These are phyloP conservation scores for Cyclopterus lumpus DNA, from an alignment of 2,797 vertebrate genomes.

Conservation along the genomic window DNA sequence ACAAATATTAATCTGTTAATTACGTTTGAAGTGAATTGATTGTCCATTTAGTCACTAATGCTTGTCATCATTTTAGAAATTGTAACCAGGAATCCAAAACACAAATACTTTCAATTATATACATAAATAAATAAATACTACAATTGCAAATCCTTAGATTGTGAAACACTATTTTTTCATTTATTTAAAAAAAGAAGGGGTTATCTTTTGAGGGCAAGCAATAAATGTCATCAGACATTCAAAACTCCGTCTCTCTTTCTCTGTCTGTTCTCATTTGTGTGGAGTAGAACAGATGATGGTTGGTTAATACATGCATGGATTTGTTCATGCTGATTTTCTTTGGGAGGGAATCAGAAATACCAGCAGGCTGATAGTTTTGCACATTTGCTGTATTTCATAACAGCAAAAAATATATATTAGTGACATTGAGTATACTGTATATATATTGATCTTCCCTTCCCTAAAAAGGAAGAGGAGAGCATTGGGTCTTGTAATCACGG, in stretches of 20 bases:
- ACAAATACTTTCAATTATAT: neutral
- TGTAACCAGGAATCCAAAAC: no score
- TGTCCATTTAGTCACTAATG: neutral
- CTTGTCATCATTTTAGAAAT: neutral
- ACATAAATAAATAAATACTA: no score
- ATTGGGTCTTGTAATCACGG: neutral
- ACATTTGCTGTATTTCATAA: neutral
- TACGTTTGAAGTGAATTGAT: neutral
- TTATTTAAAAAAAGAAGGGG: no score
- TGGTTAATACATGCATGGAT: no score
- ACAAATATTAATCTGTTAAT: neutral
- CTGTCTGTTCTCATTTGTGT: no score
- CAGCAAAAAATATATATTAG: no score
- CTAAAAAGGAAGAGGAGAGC: neutral
- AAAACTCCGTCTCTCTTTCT: no score
- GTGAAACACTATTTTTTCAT: no score
- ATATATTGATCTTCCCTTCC: neutral
- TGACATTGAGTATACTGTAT: neutral
- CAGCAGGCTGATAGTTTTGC: neutral
- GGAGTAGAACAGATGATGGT: no score
- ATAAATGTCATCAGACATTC: no score
- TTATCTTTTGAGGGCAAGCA: no score
- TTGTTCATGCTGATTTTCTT: neutral
- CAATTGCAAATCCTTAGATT: no score
- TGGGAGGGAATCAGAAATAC: neutral